Conservation (phyloP, 2,797 vertebrate species). For the Anguilla pacifica region DNA sequence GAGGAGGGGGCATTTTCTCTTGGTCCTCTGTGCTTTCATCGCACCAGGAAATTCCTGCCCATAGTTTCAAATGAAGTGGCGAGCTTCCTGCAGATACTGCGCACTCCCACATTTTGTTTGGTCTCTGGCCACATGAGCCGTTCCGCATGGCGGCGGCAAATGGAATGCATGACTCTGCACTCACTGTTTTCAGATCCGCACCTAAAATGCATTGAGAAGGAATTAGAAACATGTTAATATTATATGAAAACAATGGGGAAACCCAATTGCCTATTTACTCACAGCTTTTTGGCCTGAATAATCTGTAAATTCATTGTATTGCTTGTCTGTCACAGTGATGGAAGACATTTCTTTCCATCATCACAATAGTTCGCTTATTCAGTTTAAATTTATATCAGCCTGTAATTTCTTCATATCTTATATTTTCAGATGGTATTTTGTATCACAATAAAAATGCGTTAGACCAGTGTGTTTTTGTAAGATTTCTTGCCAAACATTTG, state of each 20-base stretch:
- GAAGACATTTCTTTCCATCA: not conserved
- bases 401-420: not conserved
- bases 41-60: slow-evolving; percentile 21
- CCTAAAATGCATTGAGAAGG: not conserved
- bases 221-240: not conserved
- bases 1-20: slow-evolving; percentile 39
- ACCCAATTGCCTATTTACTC: not conserved
- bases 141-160: not conserved
- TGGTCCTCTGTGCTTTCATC: not conserved
- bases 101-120: not conserved
- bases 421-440: not conserved
- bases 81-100: not conserved
- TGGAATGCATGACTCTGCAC: not conserved
- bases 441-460: not conserved
- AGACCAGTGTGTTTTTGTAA: not conserved
- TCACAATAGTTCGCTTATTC: not conserved
- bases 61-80: slow-evolving; percentile 3
- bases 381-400: not conserved
- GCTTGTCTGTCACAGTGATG: not conserved
- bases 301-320: not conserved
- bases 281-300: not conserved
- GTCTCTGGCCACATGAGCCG: not conserved
- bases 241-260: not conserved
- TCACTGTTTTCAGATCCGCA: not conserved
- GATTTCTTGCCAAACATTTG: not conserved